Base-by-base conservation (phyloP, 2,113 vertebrate genomes). In the Excalfactoria chinensis region DNA sequence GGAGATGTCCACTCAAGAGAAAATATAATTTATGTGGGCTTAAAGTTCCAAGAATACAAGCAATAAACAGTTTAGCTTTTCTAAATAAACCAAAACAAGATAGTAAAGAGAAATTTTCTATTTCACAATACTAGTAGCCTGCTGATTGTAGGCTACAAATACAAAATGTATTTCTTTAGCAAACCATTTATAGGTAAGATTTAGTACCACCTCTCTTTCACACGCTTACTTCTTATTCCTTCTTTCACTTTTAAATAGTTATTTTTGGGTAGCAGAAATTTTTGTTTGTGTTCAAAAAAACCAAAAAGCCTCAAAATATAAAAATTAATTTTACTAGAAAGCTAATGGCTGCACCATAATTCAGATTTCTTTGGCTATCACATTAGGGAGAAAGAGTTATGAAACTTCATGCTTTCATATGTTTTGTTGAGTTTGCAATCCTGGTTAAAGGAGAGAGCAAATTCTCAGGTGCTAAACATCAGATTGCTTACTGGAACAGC, bases 401-500 rank as follows among this genome's bases (percentile, higher is more conserved):
- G 86, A 96, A 96, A 95, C 78, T 77, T 96, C 96, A 94, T 92
- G 97, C 95, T 82, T 95, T 84, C 88, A 82, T 91, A 95, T 89
- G n/a, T 97, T 98, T 94, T 97, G 97, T 96, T 83, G 97, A 98
- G 96, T 91, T 98, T 97, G 97, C 97, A 98, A 40, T 97, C 95
- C 93, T 92, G 81, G 89, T 90, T 92, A 93, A 93, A 97, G 92
- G 96, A 95, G 80, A 95, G 80, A 97, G 94, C 84, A 96, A 93
- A 74, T 94, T 96, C 96, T 97, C 97, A 97, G 97, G 97, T 97
- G 94, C 86, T 95, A 83, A 97, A 96, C 96, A 72, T 90, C 95
- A 94, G 95, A 97, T 91, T 97, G 96, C 96, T 97, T 97, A 97
- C 97, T 97, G 97, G 95, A 97, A 97, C 96, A 98, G 97, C 97